Conservation (phyloP, 2,797 vertebrate species). For the Leptoclinus maculatus region DNA sequence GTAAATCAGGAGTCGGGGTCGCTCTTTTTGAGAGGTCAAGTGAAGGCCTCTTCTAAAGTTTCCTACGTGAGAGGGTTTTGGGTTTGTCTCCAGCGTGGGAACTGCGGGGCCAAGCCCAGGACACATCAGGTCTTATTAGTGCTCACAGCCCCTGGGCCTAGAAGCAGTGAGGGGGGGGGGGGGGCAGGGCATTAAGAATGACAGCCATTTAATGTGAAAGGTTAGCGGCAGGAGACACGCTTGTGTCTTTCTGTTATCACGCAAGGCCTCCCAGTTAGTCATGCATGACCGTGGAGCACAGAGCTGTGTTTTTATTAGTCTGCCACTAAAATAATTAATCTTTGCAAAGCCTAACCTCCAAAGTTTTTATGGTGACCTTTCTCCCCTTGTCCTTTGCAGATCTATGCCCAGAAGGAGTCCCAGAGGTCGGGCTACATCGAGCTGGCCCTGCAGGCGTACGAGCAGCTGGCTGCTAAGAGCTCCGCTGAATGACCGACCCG, state of each 20-base stretch:
- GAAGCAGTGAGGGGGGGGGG: background rate
- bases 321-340: constrained; percentile 23
- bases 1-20: constrained; percentile 46
- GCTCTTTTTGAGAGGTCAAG: constrained; percentile 45
- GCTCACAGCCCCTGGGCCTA: constrained; percentile 41
- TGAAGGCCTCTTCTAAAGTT: constrained; percentile 58
- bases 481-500: constrained; percentile 58
- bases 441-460: constrained; percentile 89
- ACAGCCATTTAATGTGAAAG: constrained; percentile 66
- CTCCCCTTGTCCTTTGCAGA: constrained; percentile 74
- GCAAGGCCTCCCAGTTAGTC: constrained; percentile 58
- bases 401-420: constrained; percentile 91
- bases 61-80: constrained; percentile 41
- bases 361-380: background rate
- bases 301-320: constrained; percentile 17
- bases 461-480: constrained; percentile 76
- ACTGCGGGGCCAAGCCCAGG: constrained; percentile 52
- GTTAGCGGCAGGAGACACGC: constrained; percentile 46
- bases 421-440: constrained; percentile 90
- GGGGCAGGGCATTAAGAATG: constrained; percentile 50
- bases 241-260: constrained; percentile 41
- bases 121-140: constrained; percentile 73
- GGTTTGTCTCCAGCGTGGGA: constrained; percentile 54
- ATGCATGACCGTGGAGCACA: constrained; percentile 28
- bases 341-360: background rate